Percentiles rank a stretch among this genome's conserved stretches.
Conservation (phyloP, 1,140 invertebrate genomes). For the Anastrepha ludens region DNA sequence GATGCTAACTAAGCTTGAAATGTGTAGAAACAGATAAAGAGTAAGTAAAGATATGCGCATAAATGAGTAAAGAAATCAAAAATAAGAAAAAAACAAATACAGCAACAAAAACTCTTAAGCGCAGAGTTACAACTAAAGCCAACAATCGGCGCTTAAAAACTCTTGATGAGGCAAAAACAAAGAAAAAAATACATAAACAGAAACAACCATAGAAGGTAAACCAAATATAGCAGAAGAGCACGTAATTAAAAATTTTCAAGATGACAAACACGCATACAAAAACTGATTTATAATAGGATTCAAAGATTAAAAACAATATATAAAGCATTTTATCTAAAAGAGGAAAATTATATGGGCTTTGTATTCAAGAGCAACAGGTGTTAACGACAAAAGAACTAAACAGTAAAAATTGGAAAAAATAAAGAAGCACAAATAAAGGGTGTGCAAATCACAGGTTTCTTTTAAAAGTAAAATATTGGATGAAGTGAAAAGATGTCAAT, state of each 20-base stretch:
- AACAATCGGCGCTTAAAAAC: background rate
- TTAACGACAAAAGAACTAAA: background rate
- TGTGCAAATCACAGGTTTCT: too few relatives aligned
- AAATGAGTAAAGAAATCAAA: background rate
- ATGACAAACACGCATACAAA: background rate
- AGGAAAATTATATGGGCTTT: too few relatives aligned
- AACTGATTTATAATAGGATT: background rate
- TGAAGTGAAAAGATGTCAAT: too few relatives aligned
- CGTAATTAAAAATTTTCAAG: slow-evolving; percentile 5
- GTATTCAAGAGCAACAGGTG: background rate
- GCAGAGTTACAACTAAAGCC: background rate
- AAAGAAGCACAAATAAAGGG: too few relatives aligned
- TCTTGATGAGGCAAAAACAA: background rate
- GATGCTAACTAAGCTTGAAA: background rate
- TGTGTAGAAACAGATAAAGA: background rate
- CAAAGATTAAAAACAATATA: background rate
- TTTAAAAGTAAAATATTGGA: too few relatives aligned
- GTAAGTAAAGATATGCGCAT: background rate
- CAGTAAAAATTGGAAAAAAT: too few relatives aligned
- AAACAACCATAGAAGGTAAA: background rate
- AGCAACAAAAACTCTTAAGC: background rate
- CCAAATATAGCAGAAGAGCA: background rate
- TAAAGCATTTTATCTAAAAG: too few relatives aligned
- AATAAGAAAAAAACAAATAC: background rate
- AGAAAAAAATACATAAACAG: background rate